Evolutionary conservation across 1,140 invertebrate species (phyloP), one percentile per base, ranked within the genome.

Genomic region (Aphelinus certus): DNA sequence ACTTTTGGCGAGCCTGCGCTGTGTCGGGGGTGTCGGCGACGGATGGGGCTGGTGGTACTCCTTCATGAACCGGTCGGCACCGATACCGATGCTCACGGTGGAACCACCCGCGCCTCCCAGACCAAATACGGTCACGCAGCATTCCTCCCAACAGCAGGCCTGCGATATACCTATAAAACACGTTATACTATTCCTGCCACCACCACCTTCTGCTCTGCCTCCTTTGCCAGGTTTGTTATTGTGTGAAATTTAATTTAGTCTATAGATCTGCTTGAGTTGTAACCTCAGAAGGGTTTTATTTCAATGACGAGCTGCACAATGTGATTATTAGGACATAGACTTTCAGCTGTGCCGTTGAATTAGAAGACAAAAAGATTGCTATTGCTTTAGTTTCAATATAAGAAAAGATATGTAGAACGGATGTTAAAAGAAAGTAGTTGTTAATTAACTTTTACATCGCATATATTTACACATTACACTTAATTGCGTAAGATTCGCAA

Each of bases 1-100:
- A 89, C 94, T 95, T 90, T 96, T 96, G 77, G 95, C 94, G 82
- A 95, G 91, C 80, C 94, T 91, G 79, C 94, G 91, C 85, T 95
- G 93, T 69, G 94, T 91, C 72, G 94, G 94, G 76, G 94, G 94
- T 77, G 94, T 95, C 78, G 91, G 91, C 73, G 92, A 92, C 75
- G 89, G 90, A 79, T 89, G 89, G 75, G 89, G 90, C 78, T 89
- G 89, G 46, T 83, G 84, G 9, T 53, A 7, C 62, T 84, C 83
- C 65, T 86, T 86, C 65, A 65, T 80, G 9, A 75, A 75, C 75
- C 81, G 85, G 55, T 86, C 86, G 69, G 79, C 80, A 48, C 78
- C 82, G 65, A 80, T 76, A 53, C 82, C 80, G 45, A 56, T 60
- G 1, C 73, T 57, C 3, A 49, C 63, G n/a, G 45, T 47, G 7